Evolutionary conservation across 92 coral and sea anemone species (phyloP), one percentile per base, ranked within the genome.

Genomic region (Hydrozoanthus gracilis): DNA sequence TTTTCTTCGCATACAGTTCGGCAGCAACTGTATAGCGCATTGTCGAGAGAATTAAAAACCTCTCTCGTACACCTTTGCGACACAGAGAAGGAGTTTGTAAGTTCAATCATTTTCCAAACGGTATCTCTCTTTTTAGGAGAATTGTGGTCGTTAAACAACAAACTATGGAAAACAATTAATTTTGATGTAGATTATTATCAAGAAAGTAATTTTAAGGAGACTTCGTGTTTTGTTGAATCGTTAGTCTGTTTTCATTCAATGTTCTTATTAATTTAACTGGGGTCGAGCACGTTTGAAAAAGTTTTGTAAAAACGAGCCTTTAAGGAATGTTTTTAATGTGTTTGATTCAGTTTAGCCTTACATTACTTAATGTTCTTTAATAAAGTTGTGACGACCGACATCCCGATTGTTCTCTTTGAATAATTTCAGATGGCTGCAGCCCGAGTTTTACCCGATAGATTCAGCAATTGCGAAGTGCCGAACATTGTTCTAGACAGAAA

Each of bases 41-140:
- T 76, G 49, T 52, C 14, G 45, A 20, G 27, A 4, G 82, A 76
- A 20, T 76, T 76, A 4, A 51, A 2, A 18, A 46, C 6, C 11
- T 54, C 9, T 14, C 44, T 76, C 15, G 8, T 5, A 9, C 46
- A 76, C 45, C 48, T 76, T 18, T 51, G 20, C 35, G 66, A 76
- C 10, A 76, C 82, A 7, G 82, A 76, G 54, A 46, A 52, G 1
- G 79, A 16, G 8, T 51, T 75, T 75, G 79, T 75, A 75, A 75
- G 79, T 49, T 7, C 16, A 6, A 49, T 15, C 4, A 9, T 35
- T 8, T 76, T 50, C 8, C 5, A 14, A 49, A 50, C 16, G 3
- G 11, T 11, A 6, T n/a, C 17, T 49, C 1, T 35, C 3, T 76
- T 17, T 10, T 18, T 20, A 27, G 39, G 39, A 27, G 0, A 2